A percentile compares a stretch with the other conserved stretches of the same genome.
Conservation (phyloP, 2,888 invertebrate genomes). For the Branchipolynoe longqiensis region DNA sequence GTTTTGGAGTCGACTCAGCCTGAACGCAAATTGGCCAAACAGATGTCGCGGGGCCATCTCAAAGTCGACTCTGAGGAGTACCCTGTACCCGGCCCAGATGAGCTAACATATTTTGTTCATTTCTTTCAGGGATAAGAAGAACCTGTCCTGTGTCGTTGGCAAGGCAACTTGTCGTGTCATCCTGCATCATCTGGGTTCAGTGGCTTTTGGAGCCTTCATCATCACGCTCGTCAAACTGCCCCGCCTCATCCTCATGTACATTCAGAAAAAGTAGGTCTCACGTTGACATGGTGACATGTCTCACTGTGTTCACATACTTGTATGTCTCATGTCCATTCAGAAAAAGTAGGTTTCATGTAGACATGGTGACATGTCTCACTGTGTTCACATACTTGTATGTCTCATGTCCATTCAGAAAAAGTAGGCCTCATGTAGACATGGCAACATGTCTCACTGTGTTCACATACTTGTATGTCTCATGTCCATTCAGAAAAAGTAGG, state of each 20-base stretch:
- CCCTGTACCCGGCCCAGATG: no score
- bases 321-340: slow-evolving; percentile 78
- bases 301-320: not conserved
- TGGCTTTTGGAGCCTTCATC: slow-evolving; percentile 82
- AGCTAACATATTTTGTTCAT: no score
- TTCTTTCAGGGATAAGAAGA: slow-evolving; percentile 70
- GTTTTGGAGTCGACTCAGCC: no score
- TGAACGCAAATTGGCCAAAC: no score
- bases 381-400: not conserved
- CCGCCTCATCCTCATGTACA: slow-evolving; percentile 81
- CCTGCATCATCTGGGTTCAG: slow-evolving; percentile 82
- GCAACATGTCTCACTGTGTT: not conserved
- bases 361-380: not conserved
- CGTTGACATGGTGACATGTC: not conserved
- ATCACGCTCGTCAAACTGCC: slow-evolving; percentile 82
- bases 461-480: slow-evolving; percentile 70
- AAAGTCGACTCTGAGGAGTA: no score
- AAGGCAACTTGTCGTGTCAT: slow-evolving; percentile 76
- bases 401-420: not conserved
- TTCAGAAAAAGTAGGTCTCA: slow-evolving; percentile 81
- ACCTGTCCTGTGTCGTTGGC: slow-evolving; percentile 73
- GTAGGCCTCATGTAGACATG: not conserved
- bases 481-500: slow-evolving; percentile 82
- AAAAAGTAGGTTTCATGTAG: slow-evolving; percentile 81
- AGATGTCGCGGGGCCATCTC: no score